Evolutionary conservation across 1,140 invertebrate genomes (phyloP).

Genomic region (Cryptotermes secundus): DNA sequence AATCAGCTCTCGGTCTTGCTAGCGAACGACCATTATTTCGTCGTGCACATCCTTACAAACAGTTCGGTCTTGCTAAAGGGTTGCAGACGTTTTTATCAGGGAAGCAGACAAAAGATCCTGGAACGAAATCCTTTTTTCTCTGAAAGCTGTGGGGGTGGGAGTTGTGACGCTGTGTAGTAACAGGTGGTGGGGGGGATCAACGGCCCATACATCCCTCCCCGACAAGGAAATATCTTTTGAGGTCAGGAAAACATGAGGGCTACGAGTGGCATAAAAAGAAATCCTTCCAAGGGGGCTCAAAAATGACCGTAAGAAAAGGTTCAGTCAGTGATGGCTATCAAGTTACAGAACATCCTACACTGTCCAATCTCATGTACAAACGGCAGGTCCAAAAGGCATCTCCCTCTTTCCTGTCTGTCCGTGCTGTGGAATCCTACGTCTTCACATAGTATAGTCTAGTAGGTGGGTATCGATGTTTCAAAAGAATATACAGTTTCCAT

Average conservation of each 20-base stretch:
- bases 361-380: neutral
- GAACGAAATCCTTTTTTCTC: neutral
- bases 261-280: neutral
- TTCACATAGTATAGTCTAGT: too few relatives aligned
- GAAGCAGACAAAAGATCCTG: neutral
- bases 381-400: too few relatives aligned
- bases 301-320: neutral
- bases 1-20: too few relatives aligned
- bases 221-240: conserved; percentile 1
- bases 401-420: too few relatives aligned
- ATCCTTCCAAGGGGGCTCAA: neutral
- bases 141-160: neutral
- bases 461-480: too few relatives aligned
- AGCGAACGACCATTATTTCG: too few relatives aligned
- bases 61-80: neutral
- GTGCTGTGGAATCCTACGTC: too few relatives aligned
- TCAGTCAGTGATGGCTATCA: neutral
- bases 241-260: neutral
- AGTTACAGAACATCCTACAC: neutral
- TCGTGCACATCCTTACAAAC: too few relatives aligned
- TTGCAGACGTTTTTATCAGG: neutral
- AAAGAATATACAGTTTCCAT: too few relatives aligned
- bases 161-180: neutral
- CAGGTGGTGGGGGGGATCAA: neutral
- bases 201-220: neutral